These are phyloP conservation scores for Henicopernis longicauda DNA, from an alignment of 2,113 vertebrate species.

Conservation along the genomic window DNA sequence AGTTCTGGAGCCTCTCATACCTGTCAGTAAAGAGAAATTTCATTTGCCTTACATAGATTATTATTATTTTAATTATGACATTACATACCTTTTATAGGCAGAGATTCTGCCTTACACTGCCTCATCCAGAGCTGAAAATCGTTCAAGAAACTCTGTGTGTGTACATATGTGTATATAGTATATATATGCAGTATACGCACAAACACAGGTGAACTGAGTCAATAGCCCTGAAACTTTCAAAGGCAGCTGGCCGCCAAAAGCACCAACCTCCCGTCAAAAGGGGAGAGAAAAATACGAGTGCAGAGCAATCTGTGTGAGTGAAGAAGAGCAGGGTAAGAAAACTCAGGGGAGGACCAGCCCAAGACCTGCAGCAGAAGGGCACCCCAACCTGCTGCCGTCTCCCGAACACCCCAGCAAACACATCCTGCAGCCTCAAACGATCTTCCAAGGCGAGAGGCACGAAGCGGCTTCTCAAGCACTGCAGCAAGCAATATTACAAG, in stretches of 20 bases:
- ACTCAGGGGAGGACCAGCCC: background rate
- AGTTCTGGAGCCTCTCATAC: background rate
- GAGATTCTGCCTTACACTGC: background rate
- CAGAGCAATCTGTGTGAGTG: background rate
- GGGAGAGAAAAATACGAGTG: background rate
- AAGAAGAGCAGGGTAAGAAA: background rate
- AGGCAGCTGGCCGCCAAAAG: background rate
- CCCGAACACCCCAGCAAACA: background rate
- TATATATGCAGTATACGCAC: too few species aligned
- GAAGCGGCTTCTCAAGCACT: background rate
- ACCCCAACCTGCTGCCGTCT: rapidly evolving
- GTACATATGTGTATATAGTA: rapidly evolving
- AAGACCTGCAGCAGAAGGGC: background rate
- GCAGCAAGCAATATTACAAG: background rate
- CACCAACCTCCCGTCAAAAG: background rate
- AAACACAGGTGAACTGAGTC: background rate
- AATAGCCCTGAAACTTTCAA: background rate
- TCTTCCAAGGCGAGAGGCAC: background rate
- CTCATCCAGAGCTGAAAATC: background rate
- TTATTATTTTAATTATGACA: background rate
- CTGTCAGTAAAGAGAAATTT: background rate
- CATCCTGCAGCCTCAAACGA: background rate
- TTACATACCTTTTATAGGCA: background rate
- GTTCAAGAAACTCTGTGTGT: background rate
- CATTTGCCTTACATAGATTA: background rate